These are phyloP conservation scores for Acanthis flammea DNA, from an alignment of 2,797 vertebrate genomes.

Conservation along the genomic window DNA sequence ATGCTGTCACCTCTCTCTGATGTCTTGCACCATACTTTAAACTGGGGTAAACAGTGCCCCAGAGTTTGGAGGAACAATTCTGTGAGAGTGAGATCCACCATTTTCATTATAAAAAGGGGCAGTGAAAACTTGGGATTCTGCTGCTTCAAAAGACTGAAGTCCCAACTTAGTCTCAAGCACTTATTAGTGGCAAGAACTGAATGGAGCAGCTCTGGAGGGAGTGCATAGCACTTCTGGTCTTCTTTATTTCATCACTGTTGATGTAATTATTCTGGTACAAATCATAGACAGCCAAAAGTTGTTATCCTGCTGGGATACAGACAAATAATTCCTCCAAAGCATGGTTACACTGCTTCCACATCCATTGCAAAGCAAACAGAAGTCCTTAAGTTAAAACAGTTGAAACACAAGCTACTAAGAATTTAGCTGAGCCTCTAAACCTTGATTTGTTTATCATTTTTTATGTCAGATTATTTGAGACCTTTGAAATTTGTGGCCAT, in stretches of 20 bases:
- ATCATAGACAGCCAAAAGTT: not conserved
- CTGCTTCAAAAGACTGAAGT: not conserved
- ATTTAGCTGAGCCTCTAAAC: not conserved
- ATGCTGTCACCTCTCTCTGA: not conserved
- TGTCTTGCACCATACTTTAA: not conserved
- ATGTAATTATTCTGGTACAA: not conserved
- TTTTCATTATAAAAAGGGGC: not conserved
- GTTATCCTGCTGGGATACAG: not conserved
- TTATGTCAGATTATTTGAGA: not conserved
- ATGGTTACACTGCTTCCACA: not conserved
- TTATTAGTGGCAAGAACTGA: not conserved
- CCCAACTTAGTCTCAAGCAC: not conserved
- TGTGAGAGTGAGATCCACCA: not conserved
- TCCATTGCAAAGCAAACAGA: not conserved
- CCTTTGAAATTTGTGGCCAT: not conserved
- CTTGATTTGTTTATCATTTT: not conserved
- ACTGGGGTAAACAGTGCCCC: not conserved
- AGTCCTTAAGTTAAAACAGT: not conserved
- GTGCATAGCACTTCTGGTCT: not conserved
- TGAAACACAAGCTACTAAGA: not conserved
- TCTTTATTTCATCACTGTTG: not conserved
- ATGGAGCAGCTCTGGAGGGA: not conserved
- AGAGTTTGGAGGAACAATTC: not conserved
- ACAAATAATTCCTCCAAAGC: not conserved
- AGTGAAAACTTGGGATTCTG: not conserved